Base-by-base conservation (phyloP, 2,797 vertebrate genomes). In the Okamejei kenojei region DNA sequence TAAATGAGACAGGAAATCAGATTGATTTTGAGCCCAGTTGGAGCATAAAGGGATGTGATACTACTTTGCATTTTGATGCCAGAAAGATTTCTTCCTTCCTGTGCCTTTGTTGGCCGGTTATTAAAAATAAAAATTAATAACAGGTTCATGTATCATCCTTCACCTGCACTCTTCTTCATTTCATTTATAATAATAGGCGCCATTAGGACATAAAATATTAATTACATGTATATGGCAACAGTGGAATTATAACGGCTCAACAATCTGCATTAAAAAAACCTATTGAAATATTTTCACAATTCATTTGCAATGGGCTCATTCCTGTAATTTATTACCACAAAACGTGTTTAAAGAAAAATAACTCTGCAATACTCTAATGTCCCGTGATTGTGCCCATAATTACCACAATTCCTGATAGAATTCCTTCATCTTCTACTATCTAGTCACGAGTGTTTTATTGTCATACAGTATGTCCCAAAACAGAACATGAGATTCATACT, bases 101-200 rank as follows among this genome's bases (percentile, higher is more conserved):
- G 61, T 35, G 15, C 61, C n/a, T 88, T 88, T 68, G 84, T 88
- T 88, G 61, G 61, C 84, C 35, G n/a, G 35, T 19, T 88, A 88
- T 65, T 88, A 35, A 88, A 86, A 65, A 74, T 74, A 74, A 63
- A 65, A 65, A 6, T 32, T 86, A 86, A 86, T 84, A 84, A 88
- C 29, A 9, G 61, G 61, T 35, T 68, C 17, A 10, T 68, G n/a
- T 23, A 88, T 68, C 63, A 88, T 86, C 58, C 63, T 88, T 19
- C 84, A 68, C 63, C 61, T 88, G 19, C 68, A n/a, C n/a, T 19
- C n/a, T 88, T 88, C 61, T 63, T 88, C 17, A 15, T 65, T n/a
- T n/a, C 61, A 17, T 21, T 88, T 88, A 88, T 58, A 65, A 19
- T 88, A 63, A 32, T 68, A 19, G 19, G 63, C 63, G 35, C 61